These are phyloP conservation scores for Hylyphantes graminicola DNA, from an alignment of 1,140 invertebrate species.

Conservation along the genomic window DNA sequence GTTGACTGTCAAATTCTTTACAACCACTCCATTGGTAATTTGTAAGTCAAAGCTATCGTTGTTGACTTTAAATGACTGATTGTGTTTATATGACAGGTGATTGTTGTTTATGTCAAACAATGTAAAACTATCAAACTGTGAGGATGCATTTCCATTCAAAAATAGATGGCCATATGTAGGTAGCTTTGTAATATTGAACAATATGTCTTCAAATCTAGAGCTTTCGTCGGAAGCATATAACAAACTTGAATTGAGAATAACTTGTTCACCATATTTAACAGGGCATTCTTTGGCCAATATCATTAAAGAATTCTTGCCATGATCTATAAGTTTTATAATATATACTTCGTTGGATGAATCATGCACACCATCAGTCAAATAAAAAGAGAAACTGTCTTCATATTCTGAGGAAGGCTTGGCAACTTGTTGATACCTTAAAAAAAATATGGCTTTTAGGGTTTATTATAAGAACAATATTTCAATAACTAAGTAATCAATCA, in stretches of 20 bases:
- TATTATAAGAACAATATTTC: not conserved
- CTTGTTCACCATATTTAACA: slow-evolving; percentile 14
- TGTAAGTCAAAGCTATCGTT: slow-evolving; percentile 50
- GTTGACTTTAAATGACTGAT: slow-evolving; percentile 20
- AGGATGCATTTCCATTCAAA: not conserved
- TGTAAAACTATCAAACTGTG: slow-evolving; percentile 17
- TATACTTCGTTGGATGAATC: slow-evolving; percentile 1
- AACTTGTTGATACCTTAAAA: slow-evolving; percentile 35
- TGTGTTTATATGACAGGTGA: slow-evolving; percentile 33
- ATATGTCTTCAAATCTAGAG: slow-evolving; percentile 31
- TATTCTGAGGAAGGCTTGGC: not conserved
- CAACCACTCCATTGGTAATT: slow-evolving; percentile 33
- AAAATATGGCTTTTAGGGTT: not conserved
- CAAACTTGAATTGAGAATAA: slow-evolving; percentile 38
- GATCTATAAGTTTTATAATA: slow-evolving; percentile 24
- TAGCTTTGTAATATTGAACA: slow-evolving; percentile 29
- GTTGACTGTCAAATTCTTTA: slow-evolving; percentile 44
- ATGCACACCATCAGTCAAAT: slow-evolving; percentile 35
- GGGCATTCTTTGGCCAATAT: not conserved
- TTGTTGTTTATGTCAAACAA: slow-evolving; percentile 25
- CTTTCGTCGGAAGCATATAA: slow-evolving; percentile 33
- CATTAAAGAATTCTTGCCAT: slow-evolving; percentile 10
- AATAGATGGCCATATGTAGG: slow-evolving; percentile 34
- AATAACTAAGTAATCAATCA: too few relatives aligned
- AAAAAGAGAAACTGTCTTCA: slow-evolving; percentile 55